phyloP scores from a whole-genome alignment of 2,797 vertebrate species.

The Luscinia megarhynchos region DNA sequence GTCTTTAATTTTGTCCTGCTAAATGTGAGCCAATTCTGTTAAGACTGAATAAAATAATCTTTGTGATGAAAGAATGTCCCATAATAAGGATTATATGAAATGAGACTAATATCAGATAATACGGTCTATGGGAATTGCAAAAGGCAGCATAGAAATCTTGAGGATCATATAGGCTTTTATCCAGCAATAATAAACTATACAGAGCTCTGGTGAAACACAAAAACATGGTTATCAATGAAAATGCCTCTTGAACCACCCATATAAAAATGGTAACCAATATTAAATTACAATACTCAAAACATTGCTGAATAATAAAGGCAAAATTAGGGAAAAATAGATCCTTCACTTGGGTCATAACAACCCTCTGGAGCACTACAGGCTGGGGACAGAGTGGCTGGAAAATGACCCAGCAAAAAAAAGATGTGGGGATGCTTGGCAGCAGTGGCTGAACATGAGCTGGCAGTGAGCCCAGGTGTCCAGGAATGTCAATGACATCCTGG shows the following conservation, averaged over 20 bases:
- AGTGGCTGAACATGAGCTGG: not conserved
- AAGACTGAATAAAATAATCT: not conserved
- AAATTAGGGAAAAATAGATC: not conserved
- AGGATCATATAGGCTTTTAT: not conserved
- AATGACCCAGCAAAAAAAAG: rapidly evolving
- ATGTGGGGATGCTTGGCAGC: not conserved
- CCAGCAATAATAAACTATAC: not conserved
- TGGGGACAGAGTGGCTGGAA: rapidly evolving
- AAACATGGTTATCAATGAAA: not conserved
- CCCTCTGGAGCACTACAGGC: rapidly evolving
- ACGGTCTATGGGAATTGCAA: not conserved
- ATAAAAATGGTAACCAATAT: not conserved
- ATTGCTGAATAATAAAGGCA: not conserved
- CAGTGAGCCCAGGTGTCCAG: not conserved
- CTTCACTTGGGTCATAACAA: not conserved
- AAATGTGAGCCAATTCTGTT: not conserved
- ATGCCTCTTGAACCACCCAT: not conserved
- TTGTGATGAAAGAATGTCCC: not conserved
- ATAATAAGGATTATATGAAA: not conserved
- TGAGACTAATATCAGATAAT: not conserved
- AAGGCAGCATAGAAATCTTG: not conserved
- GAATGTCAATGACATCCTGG: not conserved
- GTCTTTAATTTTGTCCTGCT: not conserved
- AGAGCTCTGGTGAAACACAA: not conserved
- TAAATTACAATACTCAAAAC: not conserved